Evolutionary conservation across 1,140 invertebrate species (phyloP).

Genomic region (Hormaphis cornu): DNA sequence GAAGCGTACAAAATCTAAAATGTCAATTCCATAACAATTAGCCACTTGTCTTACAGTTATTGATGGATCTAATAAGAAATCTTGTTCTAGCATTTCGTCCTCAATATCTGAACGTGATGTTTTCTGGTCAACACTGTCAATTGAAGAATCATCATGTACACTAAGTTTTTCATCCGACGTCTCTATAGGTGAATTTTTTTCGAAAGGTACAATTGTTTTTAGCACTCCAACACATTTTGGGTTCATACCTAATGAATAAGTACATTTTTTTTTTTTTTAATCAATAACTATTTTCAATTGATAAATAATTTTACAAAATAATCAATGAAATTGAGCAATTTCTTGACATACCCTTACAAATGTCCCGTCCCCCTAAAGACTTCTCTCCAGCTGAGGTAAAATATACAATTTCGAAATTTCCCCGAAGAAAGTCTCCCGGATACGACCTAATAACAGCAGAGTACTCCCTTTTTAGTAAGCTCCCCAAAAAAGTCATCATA

Average conservation of each 20-base stretch:
- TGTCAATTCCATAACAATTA: constrained; percentile 40
- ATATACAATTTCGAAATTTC: too few relatives aligned
- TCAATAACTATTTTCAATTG: neutral
- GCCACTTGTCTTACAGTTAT: constrained; percentile 65
- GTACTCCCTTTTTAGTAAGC: too few relatives aligned
- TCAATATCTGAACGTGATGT: constrained; percentile 50
- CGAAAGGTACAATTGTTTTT: constrained; percentile 38
- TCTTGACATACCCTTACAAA: too few relatives aligned
- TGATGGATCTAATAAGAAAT: constrained; percentile 70
- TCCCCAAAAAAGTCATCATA: too few relatives aligned
- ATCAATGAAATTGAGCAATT: too few relatives aligned
- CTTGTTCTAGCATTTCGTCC: constrained; percentile 72
- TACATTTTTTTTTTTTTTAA: constrained; percentile 30
- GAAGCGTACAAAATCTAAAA: constrained; percentile 38
- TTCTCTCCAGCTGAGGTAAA: too few relatives aligned
- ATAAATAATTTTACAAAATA: neutral
- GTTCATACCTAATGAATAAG: constrained; percentile 59
- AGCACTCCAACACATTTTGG: constrained; percentile 60
- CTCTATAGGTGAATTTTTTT: constrained; percentile 47
- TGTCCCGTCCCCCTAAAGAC: too few relatives aligned
- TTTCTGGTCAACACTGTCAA: neutral
- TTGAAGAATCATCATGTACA: neutral
- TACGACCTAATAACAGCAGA: too few relatives aligned
- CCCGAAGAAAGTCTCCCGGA: too few relatives aligned
- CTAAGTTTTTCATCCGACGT: constrained; percentile 44